A percentile compares a stretch with the other conserved stretches of the same genome.
Conservation (phyloP, 2,113 vertebrate genomes). For the Bettongia penicillata region DNA sequence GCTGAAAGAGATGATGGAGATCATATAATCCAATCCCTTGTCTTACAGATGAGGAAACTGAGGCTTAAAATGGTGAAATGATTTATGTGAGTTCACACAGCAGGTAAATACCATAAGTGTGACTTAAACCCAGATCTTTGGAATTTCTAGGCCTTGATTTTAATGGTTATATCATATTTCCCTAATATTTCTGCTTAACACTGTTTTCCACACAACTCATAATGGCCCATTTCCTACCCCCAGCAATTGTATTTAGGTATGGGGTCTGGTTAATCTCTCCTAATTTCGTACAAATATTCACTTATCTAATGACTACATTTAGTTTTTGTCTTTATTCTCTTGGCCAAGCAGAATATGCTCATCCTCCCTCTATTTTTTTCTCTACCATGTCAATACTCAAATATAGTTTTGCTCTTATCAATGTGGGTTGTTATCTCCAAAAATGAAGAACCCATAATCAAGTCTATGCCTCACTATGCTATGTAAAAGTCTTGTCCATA, state of each 20-base stretch:
- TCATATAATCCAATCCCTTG: neutral
- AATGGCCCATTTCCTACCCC: neutral
- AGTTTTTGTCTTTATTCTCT: neutral
- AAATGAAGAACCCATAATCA: neutral
- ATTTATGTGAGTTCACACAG: neutral
- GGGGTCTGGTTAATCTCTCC: neutral
- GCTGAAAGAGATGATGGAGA: neutral
- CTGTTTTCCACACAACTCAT: neutral
- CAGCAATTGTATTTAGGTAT: neutral
- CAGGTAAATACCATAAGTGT: neutral
- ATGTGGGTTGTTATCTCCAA: neutral
- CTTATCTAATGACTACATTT: neutral
- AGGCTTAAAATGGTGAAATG: neutral
- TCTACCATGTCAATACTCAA: neutral
- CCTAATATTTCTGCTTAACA: neutral
- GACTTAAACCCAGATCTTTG: neutral
- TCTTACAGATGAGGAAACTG: neutral
- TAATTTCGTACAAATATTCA: neutral
- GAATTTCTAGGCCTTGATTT: neutral
- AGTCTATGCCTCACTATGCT: neutral
- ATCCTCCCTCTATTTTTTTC: neutral
- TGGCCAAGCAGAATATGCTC: neutral
- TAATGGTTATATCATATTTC: neutral
- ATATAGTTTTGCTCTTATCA: neutral
- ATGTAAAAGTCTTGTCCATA: neutral